phyloP scores from a whole-genome alignment of 2,888 invertebrate species.

The Masnerella sp. region DNA sequence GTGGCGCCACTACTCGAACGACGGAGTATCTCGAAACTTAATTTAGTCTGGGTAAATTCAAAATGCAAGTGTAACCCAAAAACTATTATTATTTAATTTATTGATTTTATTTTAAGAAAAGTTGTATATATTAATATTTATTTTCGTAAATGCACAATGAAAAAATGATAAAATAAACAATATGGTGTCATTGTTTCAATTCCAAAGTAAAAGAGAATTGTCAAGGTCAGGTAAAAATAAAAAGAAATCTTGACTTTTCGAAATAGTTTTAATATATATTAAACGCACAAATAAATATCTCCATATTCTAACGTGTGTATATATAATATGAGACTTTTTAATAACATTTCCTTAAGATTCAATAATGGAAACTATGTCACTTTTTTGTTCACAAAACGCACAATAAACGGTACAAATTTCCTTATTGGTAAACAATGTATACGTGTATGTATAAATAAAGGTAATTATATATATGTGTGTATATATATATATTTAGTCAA shows the following conservation, averaged over 20 bases:
- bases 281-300: conserved; percentile 75
- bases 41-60: background rate
- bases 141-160: no score
- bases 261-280: conserved; percentile 68
- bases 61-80: no score
- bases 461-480: conserved; percentile 40
- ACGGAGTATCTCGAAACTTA: background rate
- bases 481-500: conserved; percentile 50
- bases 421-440: conserved; percentile 9
- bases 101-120: no score
- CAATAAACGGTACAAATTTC: conserved; percentile 51
- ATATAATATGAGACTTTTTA: conserved; percentile 70
- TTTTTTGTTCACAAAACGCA: conserved; percentile 47
- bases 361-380: conserved; percentile 31
- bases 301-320: conserved; percentile 69
- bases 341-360: conserved; percentile 70
- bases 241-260: conserved; percentile 51
- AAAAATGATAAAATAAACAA: no score
- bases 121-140: no score
- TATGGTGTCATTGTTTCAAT: no score
- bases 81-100: no score
- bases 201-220: no score
- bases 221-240: no score
- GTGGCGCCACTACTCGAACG: background rate
- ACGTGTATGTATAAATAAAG: conserved; percentile 61